These are phyloP conservation scores for Mohoua ochrocephala DNA, from an alignment of 2,113 vertebrate genomes.

Conservation along the genomic window DNA sequence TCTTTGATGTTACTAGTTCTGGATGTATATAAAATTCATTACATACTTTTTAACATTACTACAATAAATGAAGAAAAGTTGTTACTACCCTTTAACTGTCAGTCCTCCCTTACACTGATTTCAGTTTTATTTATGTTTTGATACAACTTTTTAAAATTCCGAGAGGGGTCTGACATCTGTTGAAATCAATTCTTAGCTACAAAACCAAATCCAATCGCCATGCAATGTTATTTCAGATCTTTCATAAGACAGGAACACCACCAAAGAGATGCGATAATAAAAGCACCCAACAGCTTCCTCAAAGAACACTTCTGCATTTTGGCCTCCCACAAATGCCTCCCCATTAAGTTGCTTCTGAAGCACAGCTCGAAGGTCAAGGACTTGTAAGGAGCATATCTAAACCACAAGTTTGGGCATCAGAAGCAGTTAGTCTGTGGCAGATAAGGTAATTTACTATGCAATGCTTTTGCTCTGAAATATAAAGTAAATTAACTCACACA, in stretches of 20 bases:
- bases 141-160: background rate
- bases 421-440: background rate
- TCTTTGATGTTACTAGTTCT: background rate
- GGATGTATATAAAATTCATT: background rate
- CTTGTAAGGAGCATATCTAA: background rate
- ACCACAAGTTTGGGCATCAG: background rate
- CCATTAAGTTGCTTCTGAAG: background rate
- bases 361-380: background rate
- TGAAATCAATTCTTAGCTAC: background rate
- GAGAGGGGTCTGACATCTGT: background rate
- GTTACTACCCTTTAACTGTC: background rate
- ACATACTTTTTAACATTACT: background rate
- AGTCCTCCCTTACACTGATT: background rate
- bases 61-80: background rate
- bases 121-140: background rate
- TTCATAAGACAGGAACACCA: background rate
- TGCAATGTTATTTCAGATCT: background rate
- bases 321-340: background rate
- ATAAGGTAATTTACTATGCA: background rate
- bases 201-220: background rate
- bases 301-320: background rate
- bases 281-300: background rate
- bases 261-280: background rate
- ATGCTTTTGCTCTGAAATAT: background rate
- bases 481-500: background rate